These are phyloP conservation scores for Gerris lacustris DNA, from an alignment of 2,888 invertebrate genomes.

Conservation along the genomic window DNA sequence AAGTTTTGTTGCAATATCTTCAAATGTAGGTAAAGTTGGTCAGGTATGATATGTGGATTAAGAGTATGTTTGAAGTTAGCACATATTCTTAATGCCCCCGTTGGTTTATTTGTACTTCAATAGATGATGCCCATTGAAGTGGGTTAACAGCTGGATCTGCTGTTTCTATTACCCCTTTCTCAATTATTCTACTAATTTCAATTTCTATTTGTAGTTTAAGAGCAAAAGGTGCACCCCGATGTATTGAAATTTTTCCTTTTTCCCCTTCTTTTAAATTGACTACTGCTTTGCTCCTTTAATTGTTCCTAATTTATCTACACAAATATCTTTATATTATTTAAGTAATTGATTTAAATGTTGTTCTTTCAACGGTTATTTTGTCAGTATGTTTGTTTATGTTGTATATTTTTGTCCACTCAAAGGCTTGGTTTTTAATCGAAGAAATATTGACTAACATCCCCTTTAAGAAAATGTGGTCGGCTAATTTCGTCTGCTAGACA, in stretches of 20 bases:
- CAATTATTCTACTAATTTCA: conserved; percentile 6
- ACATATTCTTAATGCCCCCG: conserved; percentile 13
- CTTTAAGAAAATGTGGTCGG: no score
- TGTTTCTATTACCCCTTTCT: conserved; percentile 7
- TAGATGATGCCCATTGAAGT: conserved; percentile 13
- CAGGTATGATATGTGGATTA: conserved; percentile 7
- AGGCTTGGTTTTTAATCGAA: conserved; percentile 7
- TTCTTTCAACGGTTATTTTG: not conserved
- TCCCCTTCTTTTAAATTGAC: conserved; percentile 5
- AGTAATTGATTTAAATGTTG: not conserved
- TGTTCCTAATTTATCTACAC: not conserved
- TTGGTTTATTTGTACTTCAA: conserved; percentile 11
- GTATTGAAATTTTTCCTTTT: not conserved
- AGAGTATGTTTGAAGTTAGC: conserved; percentile 6
- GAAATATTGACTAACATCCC: no score
- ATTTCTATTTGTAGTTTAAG: conserved; percentile 7
- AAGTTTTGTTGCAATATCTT: conserved; percentile 11
- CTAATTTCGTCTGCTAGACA: no score
- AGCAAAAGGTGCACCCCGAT: conserved; percentile 12
- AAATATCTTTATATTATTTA: not conserved
- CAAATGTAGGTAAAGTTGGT: conserved; percentile 16
- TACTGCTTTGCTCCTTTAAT: not conserved
- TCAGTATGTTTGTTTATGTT: not conserved
- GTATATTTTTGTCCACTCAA: conserved; percentile 6
- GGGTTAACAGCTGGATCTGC: conserved; percentile 3